These are phyloP conservation scores for Limnephilus lunatus DNA, from an alignment of 2,888 invertebrate genomes.

Conservation along the genomic window DNA sequence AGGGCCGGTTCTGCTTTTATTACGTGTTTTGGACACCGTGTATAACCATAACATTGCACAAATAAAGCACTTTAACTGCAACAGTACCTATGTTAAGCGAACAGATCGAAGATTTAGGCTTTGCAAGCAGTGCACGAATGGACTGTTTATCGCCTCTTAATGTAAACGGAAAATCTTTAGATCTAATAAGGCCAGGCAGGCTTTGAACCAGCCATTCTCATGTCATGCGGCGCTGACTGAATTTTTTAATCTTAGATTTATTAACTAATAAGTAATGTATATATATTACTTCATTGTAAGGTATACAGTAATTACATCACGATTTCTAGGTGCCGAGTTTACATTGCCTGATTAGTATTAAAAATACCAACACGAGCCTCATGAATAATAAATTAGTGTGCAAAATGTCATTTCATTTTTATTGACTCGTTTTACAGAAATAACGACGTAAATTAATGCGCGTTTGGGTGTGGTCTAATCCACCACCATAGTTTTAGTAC, in stretches of 20 bases:
- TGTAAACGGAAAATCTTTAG: background rate
- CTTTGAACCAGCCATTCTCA: background rate
- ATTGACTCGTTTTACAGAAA: no score
- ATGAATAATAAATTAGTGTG: no score
- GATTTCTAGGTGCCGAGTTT: background rate
- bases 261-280: background rate
- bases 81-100: background rate
- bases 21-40: background rate
- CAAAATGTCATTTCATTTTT: no score
- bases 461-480: no score
- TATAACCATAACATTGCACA: background rate
- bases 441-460: no score
- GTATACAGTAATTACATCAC: background rate
- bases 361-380: no score
- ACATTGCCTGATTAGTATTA: no score
- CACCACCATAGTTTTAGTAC: no score
- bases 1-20: no score
- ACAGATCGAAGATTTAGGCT: background rate
- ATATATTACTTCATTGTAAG: background rate
- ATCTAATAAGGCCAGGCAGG: background rate
- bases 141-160: background rate
- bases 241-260: background rate
- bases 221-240: background rate
- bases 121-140: background rate
- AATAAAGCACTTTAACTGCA: background rate